phyloP scores from a whole-genome alignment of 2,888 invertebrate genomes.

The Torymus aiolomorphi region DNA sequence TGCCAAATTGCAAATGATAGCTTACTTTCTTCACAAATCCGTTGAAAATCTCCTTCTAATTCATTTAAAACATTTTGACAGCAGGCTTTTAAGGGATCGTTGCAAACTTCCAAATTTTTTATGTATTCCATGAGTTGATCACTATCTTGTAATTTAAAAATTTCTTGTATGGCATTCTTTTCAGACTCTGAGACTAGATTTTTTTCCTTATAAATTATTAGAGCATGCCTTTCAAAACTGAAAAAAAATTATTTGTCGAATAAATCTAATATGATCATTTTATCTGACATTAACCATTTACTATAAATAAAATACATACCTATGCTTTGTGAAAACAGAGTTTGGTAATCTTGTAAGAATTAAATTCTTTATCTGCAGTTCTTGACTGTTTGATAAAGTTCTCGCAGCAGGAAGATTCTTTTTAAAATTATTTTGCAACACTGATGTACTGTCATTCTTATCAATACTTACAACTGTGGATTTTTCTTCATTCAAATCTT shows the following conservation, averaged over 20 bases:
- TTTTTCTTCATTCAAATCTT: neutral
- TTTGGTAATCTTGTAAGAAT: too few species aligned
- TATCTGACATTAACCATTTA: too few species aligned
- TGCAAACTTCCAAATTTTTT: too few species aligned
- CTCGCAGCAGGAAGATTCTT: too few species aligned
- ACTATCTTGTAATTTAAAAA: conserved; percentile 35
- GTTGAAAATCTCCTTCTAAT: conserved; percentile 38
- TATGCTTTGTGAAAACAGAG: neutral
- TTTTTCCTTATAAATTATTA: neutral
- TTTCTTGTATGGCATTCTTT: neutral
- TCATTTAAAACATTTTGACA: conserved; percentile 34
- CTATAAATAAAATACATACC: neutral
- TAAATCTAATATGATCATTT: neutral
- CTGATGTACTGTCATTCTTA: too few species aligned
- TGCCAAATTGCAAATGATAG: conserved; percentile 50
- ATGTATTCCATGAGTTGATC: conserved; percentile 41
- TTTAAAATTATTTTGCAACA: too few species aligned
- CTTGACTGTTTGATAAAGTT: too few species aligned
- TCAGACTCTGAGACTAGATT: neutral
- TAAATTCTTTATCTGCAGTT: too few species aligned
- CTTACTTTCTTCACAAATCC: conserved; percentile 49
- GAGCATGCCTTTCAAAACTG: neutral
- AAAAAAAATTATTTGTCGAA: neutral
- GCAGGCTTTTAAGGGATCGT: too few species aligned
- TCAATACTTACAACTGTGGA: too few species aligned